These are phyloP conservation scores for Macroglossus sobrinus DNA, from an alignment of 2,113 vertebrate genomes.

Conservation along the genomic window DNA sequence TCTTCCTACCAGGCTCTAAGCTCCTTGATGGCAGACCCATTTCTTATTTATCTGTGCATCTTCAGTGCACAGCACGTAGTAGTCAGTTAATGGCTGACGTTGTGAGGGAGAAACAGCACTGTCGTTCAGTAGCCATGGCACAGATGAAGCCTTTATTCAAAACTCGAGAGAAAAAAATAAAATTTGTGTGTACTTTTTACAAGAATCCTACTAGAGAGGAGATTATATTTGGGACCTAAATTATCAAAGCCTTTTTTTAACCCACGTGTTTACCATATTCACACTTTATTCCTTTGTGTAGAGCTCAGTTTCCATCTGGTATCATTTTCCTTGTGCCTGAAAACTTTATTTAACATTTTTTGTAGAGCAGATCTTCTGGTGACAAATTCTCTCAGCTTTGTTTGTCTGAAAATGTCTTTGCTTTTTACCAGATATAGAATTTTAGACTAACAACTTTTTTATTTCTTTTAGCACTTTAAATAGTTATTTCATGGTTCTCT, in stretches of 20 bases:
- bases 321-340: background rate
- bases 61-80: accelerated
- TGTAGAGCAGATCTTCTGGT: background rate
- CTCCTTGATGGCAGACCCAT: background rate
- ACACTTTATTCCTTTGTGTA: background rate
- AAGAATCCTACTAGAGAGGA: background rate
- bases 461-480: background rate
- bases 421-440: background rate
- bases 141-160: background rate
- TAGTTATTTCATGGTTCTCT: background rate
- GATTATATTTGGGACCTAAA: background rate
- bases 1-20: background rate
- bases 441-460: background rate
- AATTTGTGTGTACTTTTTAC: background rate
- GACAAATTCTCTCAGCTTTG: background rate
- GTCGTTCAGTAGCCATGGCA: background rate
- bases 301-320: background rate
- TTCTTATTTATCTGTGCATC: background rate
- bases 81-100: background rate
- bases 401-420: background rate
- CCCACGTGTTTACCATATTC: background rate
- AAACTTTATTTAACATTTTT: background rate
- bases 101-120: background rate
- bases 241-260: background rate
- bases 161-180: background rate